Conservation (phyloP, 2,888 invertebrate genomes). For the Clunio marinus region DNA sequence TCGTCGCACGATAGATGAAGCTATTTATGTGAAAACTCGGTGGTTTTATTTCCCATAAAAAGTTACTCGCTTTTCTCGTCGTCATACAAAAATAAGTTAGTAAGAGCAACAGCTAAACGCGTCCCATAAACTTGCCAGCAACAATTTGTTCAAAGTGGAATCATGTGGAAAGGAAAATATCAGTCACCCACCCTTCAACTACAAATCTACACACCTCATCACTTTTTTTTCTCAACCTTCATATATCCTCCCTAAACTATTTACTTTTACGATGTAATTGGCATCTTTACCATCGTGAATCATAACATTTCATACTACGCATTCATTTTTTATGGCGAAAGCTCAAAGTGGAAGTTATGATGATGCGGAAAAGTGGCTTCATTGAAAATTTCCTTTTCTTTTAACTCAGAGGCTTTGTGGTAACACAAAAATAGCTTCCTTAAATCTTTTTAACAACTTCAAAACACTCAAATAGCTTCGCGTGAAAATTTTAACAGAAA, state of each 20-base stretch:
- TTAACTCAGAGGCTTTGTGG: neutral
- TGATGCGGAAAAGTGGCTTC: neutral
- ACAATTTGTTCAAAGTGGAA: constrained; percentile 28
- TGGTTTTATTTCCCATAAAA: too few relatives aligned
- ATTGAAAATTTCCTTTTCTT: neutral
- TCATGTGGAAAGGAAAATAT: constrained; percentile 26
- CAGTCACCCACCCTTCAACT: neutral
- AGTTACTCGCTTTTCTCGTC: too few relatives aligned
- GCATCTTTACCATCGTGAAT: constrained; percentile 10
- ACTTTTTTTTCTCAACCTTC: neutral
- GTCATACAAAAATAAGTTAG: too few relatives aligned
- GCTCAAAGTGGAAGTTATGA: constrained; percentile 7
- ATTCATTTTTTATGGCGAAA: neutral
- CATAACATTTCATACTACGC: neutral
- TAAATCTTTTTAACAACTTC: neutral
- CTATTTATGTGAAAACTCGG: too few relatives aligned
- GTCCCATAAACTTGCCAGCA: constrained; percentile 33
- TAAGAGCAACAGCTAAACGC: constrained; percentile 19
- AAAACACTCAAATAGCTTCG: neutral
- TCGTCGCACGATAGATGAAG: too few relatives aligned
- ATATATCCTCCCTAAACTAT: neutral
- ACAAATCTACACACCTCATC: neutral
- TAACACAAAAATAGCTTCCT: too few relatives aligned
- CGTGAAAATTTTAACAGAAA: neutral
- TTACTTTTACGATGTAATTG: constrained; percentile 36